Conservation (phyloP, 1,140 invertebrate species). For the Pseudomyrmex flavicornis region DNA sequence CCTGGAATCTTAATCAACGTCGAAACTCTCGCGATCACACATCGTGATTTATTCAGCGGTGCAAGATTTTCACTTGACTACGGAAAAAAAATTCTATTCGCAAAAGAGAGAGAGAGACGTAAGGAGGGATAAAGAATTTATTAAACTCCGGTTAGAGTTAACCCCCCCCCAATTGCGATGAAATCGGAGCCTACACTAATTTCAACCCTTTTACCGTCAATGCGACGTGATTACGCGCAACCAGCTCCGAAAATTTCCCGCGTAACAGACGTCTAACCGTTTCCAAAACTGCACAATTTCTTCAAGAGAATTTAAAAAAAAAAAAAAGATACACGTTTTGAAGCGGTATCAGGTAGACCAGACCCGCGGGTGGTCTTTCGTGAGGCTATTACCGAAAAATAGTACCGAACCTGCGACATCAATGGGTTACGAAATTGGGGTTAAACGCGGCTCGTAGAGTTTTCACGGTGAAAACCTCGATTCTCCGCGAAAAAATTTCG, state of each 20-base stretch:
- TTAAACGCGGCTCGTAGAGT: conserved; percentile 78
- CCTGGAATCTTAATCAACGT: not conserved
- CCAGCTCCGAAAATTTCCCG: not conserved
- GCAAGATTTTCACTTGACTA: not conserved
- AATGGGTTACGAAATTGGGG: conserved; percentile 81
- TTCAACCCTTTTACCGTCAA: not conserved
- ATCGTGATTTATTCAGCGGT: not conserved
- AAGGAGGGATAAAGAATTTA: not conserved
- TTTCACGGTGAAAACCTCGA: conserved; percentile 74
- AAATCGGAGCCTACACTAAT: not conserved
- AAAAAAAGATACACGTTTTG: conserved; percentile 24
- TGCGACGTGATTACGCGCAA: not conserved
- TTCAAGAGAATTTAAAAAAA: not conserved
- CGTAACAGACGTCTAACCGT: conserved; percentile 24
- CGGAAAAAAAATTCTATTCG: not conserved
- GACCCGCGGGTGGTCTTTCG: conserved; percentile 26
- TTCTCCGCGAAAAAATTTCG: conserved; percentile 74
- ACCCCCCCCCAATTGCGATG: not conserved
- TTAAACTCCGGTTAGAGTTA: not conserved
- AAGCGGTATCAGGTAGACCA: conserved; percentile 36
- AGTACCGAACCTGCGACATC: conserved; percentile 65
- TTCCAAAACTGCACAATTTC: conserved; percentile 35
- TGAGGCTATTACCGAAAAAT: conserved; percentile 56
- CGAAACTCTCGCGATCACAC: not conserved
- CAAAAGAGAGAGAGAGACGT: not conserved